Conservation (phyloP, 1,140 invertebrate genomes). For the Parasteatoda tepidariorum region DNA sequence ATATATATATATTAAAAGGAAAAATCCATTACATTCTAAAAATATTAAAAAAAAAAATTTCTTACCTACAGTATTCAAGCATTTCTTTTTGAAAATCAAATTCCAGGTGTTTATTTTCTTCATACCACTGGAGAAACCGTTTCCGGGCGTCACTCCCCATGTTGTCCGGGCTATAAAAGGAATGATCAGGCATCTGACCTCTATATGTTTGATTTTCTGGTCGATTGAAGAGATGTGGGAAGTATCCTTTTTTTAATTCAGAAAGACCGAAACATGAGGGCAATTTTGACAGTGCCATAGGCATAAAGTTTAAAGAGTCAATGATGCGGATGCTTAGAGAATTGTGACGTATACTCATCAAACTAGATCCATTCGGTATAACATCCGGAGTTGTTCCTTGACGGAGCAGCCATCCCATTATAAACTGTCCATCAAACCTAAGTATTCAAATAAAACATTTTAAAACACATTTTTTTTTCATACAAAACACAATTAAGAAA, state of each 20-base stretch:
- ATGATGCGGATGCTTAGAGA: not conserved
- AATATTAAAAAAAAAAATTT: not conserved
- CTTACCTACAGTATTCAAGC: not conserved
- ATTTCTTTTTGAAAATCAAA: constrained; percentile 28
- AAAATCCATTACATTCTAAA: not conserved
- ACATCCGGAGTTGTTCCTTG: not conserved
- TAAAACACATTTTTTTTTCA: not conserved
- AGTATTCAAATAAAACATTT: not conserved
- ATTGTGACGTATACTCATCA: not conserved
- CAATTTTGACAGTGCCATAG: constrained; percentile 40
- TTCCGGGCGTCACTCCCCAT: not conserved
- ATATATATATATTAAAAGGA: not conserved
- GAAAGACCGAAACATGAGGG: constrained; percentile 21
- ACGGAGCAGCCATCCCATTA: constrained; percentile 2
- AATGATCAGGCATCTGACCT: not conserved
- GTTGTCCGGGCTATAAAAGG: not conserved
- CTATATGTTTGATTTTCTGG: constrained; percentile 19
- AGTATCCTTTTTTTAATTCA: constrained; percentile 45
- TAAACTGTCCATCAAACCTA: constrained; percentile 27
- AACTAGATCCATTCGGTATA: constrained; percentile 14
- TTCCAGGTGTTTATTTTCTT: not conserved
- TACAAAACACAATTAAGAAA: not conserved
- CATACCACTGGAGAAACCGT: not conserved
- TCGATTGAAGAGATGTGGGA: constrained; percentile 50
- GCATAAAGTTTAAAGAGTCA: constrained; percentile 47